Evolutionary conservation across 2,797 vertebrate genomes (phyloP), one percentile per base, ranked within the genome.

Genomic region (Cryptoblepharus egeriae): DNA sequence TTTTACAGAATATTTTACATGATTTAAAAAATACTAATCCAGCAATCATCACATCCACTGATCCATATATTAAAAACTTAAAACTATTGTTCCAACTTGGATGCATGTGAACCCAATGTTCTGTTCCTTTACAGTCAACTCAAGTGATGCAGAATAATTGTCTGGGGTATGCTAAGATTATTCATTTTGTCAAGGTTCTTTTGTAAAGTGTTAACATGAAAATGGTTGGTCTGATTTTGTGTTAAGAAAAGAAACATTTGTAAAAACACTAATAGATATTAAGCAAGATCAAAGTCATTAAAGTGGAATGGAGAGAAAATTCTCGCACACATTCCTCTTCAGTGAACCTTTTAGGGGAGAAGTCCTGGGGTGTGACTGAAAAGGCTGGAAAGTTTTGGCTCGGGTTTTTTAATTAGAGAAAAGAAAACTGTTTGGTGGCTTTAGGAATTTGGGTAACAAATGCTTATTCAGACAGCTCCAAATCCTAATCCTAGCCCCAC

Each of bases 341-440:
- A 91, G 80, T 79, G n/a, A 89, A 57, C 30, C 24, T 82, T 77
- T 75, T 61, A 58, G 83, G 88, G 42, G 24, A 4, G 37, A 67
- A 64, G n/a, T 5, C 35, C 84, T 75, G 79, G 1, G 0, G 1
- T 67, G 24, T 37, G 3, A 85, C 49, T 68, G 61, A 80, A 6
- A 16, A 39, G 68, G 52, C 30, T 32, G 15, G 0, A 80, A 18
- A 86, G 28, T 84, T 75, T 73, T 79, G 74, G 12, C 32, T 73
- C 69, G 30, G 24, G 57, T 82, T 90, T 88, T 88, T 87, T 75
- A 91, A 78, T 87, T 80, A 69, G 61, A 49, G 61, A 79, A 79
- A 72, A 82, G 2, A 35, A 88, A 88, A 85, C 20, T 80, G 1
- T 1, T 83, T 55, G 37, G 4, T 39, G 2, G 16, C 55, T 35